phyloP scores from a whole-genome alignment of 2,113 vertebrate species.

The Pyxicephalus adspersus region DNA sequence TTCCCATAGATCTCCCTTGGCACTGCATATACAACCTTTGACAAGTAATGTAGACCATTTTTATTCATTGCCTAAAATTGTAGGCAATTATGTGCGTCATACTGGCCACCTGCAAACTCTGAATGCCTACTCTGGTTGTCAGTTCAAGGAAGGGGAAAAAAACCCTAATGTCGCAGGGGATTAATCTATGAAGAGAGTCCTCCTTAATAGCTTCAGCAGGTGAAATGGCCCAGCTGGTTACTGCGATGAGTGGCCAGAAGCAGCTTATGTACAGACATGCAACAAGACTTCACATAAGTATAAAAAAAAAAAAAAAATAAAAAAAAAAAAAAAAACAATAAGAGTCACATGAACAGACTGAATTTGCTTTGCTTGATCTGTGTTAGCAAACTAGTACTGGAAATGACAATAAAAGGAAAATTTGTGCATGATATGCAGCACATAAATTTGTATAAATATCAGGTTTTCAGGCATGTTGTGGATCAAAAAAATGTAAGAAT shows the following conservation, averaged over 20 bases:
- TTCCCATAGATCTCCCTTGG: constrained; percentile 99
- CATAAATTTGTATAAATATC: background rate
- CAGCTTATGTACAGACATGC: constrained; percentile 84
- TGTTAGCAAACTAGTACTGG: background rate
- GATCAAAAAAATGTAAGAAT: no score
- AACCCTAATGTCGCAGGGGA: constrained; percentile 79
- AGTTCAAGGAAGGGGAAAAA: constrained; percentile 78
- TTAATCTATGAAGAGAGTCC: constrained; percentile 89
- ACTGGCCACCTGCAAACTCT: constrained; percentile 99
- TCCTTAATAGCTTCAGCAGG: constrained; percentile 95
- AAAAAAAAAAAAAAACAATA: background rate
- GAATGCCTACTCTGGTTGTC: constrained; percentile 96
- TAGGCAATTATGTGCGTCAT: constrained; percentile 99
- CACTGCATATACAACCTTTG: constrained; percentile 99
- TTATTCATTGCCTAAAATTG: constrained; percentile 99
- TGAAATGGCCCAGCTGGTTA: constrained; percentile 99
- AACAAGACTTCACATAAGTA: constrained; percentile 77
- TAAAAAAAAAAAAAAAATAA: constrained; percentile 55
- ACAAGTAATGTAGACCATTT: constrained; percentile 99
- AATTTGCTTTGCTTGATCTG: background rate
- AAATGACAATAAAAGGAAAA: background rate
- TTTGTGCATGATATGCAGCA: background rate
- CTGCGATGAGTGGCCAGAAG: constrained; percentile 96
- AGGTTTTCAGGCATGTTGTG: background rate
- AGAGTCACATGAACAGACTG: background rate